A percentile compares a stretch with the other conserved stretches of the same genome.
Evolutionary conservation across 2,888 invertebrate species (phyloP).

Genomic region (Ophonus ardosiacus): DNA sequence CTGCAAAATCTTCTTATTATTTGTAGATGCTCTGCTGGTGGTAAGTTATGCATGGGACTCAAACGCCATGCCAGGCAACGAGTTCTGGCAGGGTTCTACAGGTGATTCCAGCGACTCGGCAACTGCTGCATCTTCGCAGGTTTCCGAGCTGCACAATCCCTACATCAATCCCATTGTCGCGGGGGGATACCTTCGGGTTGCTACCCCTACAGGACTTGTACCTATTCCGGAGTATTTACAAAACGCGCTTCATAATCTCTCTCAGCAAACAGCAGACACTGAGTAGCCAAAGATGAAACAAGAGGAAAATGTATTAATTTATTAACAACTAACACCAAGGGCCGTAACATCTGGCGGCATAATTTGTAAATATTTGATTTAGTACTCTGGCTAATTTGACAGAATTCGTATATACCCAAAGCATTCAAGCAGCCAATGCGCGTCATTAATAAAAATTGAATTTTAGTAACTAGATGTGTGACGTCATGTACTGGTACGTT

Average conservation of each 20-base stretch:
- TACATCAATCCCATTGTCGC: conserved; percentile 78
- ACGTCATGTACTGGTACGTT: too few species aligned
- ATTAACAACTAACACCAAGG: too few species aligned
- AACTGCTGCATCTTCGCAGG: conserved; percentile 80
- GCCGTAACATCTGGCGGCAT: too few species aligned
- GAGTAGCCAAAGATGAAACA: too few species aligned
- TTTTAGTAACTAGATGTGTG: too few species aligned
- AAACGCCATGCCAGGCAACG: conserved; percentile 85
- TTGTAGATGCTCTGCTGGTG: conserved; percentile 76
- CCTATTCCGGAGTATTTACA: conserved; percentile 5
- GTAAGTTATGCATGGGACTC: conserved; percentile 86
- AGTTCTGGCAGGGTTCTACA: conserved; percentile 82
- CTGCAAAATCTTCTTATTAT: neutral
- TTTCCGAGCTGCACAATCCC: conserved; percentile 81
- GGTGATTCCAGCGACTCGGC: conserved; percentile 80
- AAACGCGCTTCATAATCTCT: neutral
- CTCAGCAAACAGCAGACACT: too few species aligned
- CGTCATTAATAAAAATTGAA: too few species aligned
- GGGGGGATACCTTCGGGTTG: conserved; percentile 78
- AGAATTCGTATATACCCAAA: too few species aligned
- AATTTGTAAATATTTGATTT: too few species aligned
- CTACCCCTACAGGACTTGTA: conserved; percentile 70
- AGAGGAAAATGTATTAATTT: too few species aligned
- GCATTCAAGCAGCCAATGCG: too few species aligned
- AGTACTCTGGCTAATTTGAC: too few species aligned